A percentile compares a stretch with the other conserved stretches of the same genome.
These are phyloP conservation scores for Cnemophilus loriae DNA, from an alignment of 2,113 vertebrate species.

Conservation along the genomic window DNA sequence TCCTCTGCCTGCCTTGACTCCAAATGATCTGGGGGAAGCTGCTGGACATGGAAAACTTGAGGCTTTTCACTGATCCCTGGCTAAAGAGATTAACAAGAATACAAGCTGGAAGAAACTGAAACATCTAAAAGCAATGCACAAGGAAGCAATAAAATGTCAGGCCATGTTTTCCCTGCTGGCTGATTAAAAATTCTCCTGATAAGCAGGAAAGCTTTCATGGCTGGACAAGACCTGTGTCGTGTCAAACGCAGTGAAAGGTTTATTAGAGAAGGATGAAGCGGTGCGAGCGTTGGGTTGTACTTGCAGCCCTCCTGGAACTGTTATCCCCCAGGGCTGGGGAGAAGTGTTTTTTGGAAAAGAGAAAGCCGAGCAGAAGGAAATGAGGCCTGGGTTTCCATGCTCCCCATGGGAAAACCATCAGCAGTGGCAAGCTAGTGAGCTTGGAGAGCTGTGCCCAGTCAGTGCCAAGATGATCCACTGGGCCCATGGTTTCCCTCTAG, in stretches of 20 bases:
- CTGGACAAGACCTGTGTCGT: slow-evolving; percentile 37
- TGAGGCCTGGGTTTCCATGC: not conserved
- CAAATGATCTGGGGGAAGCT: not conserved
- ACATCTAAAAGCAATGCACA: not conserved
- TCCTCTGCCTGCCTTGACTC: not conserved
- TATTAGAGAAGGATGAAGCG: not conserved
- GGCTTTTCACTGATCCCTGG: not conserved
- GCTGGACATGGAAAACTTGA: slow-evolving; percentile 1
- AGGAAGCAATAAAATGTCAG: slow-evolving; percentile 45
- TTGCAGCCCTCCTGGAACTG: not conserved
- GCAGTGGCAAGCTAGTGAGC: not conserved
- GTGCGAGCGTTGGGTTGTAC: not conserved
- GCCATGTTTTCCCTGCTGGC: not conserved
- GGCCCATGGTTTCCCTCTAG: not conserved
- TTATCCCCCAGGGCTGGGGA: not conserved
- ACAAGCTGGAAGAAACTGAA: not conserved
- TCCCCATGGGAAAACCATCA: not conserved
- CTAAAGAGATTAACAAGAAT: not conserved
- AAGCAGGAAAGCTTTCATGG: slow-evolving; percentile 53
- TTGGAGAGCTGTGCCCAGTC: not conserved
- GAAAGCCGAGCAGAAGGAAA: not conserved
- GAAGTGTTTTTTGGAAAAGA: not conserved
- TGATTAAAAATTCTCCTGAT: slow-evolving; percentile 39
- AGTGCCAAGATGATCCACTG: not conserved
- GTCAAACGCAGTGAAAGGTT: slow-evolving; percentile 45